Evolutionary conservation across 2,113 vertebrate species (phyloP), one percentile per base, ranked within the genome.

Genomic region (Lophochroa leadbeateri): DNA sequence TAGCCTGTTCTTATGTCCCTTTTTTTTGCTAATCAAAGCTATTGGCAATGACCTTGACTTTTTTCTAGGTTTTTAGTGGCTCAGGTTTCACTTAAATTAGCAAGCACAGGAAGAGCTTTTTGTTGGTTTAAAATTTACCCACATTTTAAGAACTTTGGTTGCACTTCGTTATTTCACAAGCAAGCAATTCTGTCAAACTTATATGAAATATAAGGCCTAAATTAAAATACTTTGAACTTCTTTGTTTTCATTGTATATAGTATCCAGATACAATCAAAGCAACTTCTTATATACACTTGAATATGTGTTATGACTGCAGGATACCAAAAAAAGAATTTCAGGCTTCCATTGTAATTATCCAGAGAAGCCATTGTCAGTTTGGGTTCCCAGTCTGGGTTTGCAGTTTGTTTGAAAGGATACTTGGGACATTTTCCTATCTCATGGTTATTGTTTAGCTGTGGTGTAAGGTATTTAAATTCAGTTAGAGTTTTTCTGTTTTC

Each of bases 21-120:
- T 94, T 95, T 97, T 88, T 91, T 97, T 96, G 75, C 81, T 97
- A 91, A 96, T 67, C 60, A 88, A 91, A 98, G 89, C 72, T 90
- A 92, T 91, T 82, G 94, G 23, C 82, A 95, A 58, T 93, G 94
- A 95, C 95, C 74, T 97, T 96, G 97, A 89, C 79, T 46, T 95
- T 97, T 96, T 93, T 88, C 78, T 94, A 90, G 43, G n/a, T 23
- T 92, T 91, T 91, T 83, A 86, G 91, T 55, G 93, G 78, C 93
- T 91, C 81, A 64, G 72, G 78, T 97, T 98, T 97, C 92, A 96
- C 81, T 95, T 81, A 86, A 80, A 93, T 86, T 82, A 96, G 94
- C 63, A 97, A 81, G 63, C 31, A 72, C 24, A 39, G 39, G 61
- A 94, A 95, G 23, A 70, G 23, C 19, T 87, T 95, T 90, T 44